Base-by-base conservation (phyloP, 2,113 vertebrate species). In the Proteles cristata region DNA sequence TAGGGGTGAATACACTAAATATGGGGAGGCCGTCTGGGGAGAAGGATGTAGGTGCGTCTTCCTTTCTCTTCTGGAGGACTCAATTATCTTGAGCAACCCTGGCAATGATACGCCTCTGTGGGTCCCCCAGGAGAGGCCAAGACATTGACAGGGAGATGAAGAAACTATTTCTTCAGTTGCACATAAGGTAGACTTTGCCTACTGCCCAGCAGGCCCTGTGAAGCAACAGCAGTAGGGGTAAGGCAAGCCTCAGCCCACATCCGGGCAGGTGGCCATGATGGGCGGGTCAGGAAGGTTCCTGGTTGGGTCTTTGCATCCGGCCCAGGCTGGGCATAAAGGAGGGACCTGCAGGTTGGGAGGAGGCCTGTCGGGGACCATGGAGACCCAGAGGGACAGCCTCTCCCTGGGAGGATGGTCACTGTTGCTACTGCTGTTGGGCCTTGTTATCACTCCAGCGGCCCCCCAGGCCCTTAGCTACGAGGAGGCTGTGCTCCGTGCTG, bases 101-200 rank as follows among this genome's bases (percentile, higher is more conserved):
- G n/a, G 35, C 8, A 25, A 1, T 66, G 19, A 50, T 43, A 58
- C 1, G n/a, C 26, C 68, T 25, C 12, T 0, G 26, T 19, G 43
- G 65, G 45, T 35, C 8, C 65, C 25, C 65, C 25, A 35, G 50
- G 76, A 88, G 55, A 87, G 50, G 39, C 65, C 26, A 11, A 25
- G 25, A 50, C 4, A 3, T 45, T 73, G 53, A 19, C 74, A 48
- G 76, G 74, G 50, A 85, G 92, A 91, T 91, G 93, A 66, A 55
- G 93, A 96, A 97, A 93, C 50, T 39, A 28, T 66, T 97, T 94
- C 92, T 93, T 90, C n/a, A 87, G 50, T 89, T 88, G 31, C 43
- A 33, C 23, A 39, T 0, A 11, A 71, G 81, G 17, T 15, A 3
- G 39, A 5, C 11, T 16, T 12, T 15, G 10, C 45, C 35, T 48